These are phyloP conservation scores for Neodiprion fabricii DNA, from an alignment of 1,140 invertebrate species.

Conservation along the genomic window DNA sequence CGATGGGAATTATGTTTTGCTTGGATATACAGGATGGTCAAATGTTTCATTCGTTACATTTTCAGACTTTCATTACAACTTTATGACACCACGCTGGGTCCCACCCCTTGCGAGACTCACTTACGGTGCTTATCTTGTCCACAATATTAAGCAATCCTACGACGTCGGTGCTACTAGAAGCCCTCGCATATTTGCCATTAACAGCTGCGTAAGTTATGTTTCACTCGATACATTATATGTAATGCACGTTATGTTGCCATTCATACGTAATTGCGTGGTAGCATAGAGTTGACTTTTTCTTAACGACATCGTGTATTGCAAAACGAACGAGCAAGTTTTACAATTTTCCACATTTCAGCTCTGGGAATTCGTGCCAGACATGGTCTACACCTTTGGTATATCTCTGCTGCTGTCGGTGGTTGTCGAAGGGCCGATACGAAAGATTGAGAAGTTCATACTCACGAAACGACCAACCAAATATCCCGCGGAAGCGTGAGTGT, in stretches of 20 bases:
- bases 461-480: constrained; percentile 25
- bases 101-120: constrained; percentile 69
- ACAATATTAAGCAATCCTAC: constrained; percentile 42
- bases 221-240: not conserved
- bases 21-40: too few relatives aligned
- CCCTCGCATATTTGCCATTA: constrained; percentile 35
- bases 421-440: constrained; percentile 47
- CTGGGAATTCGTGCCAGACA: constrained; percentile 40
- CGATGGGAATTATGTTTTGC: too few relatives aligned
- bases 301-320: not conserved
- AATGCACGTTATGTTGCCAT: constrained; percentile 18
- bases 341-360: constrained; percentile 21
- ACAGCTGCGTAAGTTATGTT: constrained; percentile 32
- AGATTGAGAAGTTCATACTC: constrained; percentile 42
- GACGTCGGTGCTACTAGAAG: constrained; percentile 33
- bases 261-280: constrained; percentile 21
- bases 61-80: constrained; percentile 42
- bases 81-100: constrained; percentile 42
- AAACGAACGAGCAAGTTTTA: constrained; percentile 20
- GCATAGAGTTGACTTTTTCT: constrained; percentile 22
- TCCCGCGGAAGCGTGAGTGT: not conserved
- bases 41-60: not conserved
- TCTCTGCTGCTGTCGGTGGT: constrained; percentile 41
- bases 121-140: constrained; percentile 72
- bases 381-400: constrained; percentile 37